phyloP scores from a whole-genome alignment of 2,113 vertebrate genomes.

The Xiphophorus maculatus region DNA sequence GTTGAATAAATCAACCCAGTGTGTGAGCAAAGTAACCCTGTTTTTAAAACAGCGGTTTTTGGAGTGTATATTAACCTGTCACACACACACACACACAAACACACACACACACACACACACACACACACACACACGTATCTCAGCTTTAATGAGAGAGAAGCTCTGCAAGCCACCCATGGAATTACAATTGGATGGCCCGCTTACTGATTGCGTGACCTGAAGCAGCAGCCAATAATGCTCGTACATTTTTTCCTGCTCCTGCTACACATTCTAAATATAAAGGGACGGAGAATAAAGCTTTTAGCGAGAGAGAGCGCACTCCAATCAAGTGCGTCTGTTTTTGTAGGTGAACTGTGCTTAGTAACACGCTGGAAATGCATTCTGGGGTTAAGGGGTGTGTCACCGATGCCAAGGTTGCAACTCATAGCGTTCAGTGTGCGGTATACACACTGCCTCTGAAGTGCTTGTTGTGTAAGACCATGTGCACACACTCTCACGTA shows the following conservation, averaged over 20 bases:
- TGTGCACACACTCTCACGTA: conserved; percentile 1
- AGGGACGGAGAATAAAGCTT: conserved; percentile 67
- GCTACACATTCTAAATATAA: conserved; percentile 70
- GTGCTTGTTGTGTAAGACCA: conserved; percentile 53
- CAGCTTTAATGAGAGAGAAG: conserved; percentile 60
- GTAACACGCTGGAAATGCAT: conserved; percentile 64
- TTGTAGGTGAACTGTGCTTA: conserved; percentile 54
- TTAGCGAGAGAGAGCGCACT: conserved; percentile 73
- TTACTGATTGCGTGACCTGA: conserved; percentile 56
- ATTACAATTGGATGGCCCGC: conserved; percentile 56
- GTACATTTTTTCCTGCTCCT: conserved; percentile 32
- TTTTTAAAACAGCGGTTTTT: neutral
- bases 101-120: no score
- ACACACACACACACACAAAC: conserved; percentile 7
- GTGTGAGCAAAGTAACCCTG: neutral
- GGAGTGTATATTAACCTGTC: conserved; percentile 12
- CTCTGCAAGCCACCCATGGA: conserved; percentile 52
- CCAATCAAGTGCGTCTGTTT: conserved; percentile 70
- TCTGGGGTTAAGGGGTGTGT: conserved; percentile 60
- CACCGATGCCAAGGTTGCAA: conserved; percentile 53
- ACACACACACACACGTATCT: conserved; percentile 24
- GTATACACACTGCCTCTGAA: conserved; percentile 27
- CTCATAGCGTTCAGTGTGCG: conserved; percentile 21
- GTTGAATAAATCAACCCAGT: neutral
- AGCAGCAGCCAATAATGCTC: conserved; percentile 58